Conservation (phyloP, 37 sponge, comb jelly and placozoan genomes). For the Ianthella basta region DNA sequence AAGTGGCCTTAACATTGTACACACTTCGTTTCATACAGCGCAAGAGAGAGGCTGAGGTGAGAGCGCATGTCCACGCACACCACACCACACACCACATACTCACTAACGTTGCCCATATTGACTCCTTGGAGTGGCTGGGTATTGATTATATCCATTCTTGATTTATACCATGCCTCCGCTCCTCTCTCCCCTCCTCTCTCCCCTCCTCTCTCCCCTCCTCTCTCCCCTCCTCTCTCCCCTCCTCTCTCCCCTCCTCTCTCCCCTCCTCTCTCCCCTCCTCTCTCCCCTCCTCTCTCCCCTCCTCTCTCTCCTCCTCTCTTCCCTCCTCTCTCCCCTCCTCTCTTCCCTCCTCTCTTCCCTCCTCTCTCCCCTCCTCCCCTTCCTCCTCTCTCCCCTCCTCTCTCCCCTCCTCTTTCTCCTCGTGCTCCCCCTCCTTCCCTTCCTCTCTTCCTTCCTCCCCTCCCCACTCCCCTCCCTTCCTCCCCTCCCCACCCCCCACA, state of each 20-base stretch:
- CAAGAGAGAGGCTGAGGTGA: constrained; percentile 37
- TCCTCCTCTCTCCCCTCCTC: neutral
- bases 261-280: neutral
- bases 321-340: neutral
- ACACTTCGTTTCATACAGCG: constrained; percentile 48
- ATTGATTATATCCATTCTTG: neutral
- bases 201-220: neutral
- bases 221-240: constrained; percentile 2
- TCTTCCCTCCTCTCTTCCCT: constrained; percentile 23
- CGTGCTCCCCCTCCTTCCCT: neutral
- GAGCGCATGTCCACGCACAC: neutral
- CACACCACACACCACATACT: too few relatives aligned
- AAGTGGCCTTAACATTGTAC: constrained; percentile 40
- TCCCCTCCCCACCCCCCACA: neutral
- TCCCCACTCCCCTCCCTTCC: neutral
- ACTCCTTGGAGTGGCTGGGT: too few relatives aligned
- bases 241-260: neutral
- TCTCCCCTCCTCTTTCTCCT: neutral
- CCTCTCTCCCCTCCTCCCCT: neutral
- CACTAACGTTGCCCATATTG: too few relatives aligned
- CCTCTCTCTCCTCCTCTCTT: neutral
- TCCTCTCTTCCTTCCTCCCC: constrained; percentile 23
- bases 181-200: neutral
- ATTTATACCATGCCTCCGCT: neutral
- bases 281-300: constrained; percentile 18